These are phyloP conservation scores for Eilema depressum DNA, from an alignment of 2,888 invertebrate species.

Conservation along the genomic window DNA sequence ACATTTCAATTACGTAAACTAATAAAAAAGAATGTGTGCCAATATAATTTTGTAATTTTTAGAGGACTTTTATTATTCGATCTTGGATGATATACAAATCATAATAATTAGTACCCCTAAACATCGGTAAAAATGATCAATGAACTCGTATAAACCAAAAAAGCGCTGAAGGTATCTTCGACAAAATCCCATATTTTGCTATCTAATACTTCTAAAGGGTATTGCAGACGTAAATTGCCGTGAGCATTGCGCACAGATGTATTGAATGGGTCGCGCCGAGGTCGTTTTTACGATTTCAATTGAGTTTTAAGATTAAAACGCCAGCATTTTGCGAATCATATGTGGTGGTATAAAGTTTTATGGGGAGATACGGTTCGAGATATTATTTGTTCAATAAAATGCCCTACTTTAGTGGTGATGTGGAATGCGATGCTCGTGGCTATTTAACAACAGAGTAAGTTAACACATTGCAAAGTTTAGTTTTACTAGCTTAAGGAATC, in stretches of 20 bases:
- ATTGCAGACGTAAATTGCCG: constrained; percentile 60
- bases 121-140: not conserved
- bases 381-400: constrained; percentile 13
- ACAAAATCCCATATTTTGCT: constrained; percentile 8
- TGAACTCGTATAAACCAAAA: not conserved
- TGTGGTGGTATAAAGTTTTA: constrained; percentile 51
- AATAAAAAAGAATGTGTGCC: too few relatives aligned
- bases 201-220: constrained; percentile 16
- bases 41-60: too few relatives aligned
- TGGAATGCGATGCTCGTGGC: not conserved
- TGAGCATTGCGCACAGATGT: constrained; percentile 62
- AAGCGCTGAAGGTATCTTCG: not conserved
- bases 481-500: too few relatives aligned
- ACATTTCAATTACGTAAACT: too few relatives aligned
- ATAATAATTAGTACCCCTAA: not conserved
- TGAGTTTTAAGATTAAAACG: constrained; percentile 53
- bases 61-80: too few relatives aligned
- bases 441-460: too few relatives aligned
- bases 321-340: constrained; percentile 43
- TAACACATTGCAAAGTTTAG: too few relatives aligned
- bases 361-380: constrained; percentile 14
- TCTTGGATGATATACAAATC: too few relatives aligned
- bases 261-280: constrained; percentile 59
- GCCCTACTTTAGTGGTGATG: not conserved
- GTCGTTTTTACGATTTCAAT: constrained; percentile 62